Conservation (phyloP, 2,797 vertebrate species). For the Syngnathus rostellatus region DNA sequence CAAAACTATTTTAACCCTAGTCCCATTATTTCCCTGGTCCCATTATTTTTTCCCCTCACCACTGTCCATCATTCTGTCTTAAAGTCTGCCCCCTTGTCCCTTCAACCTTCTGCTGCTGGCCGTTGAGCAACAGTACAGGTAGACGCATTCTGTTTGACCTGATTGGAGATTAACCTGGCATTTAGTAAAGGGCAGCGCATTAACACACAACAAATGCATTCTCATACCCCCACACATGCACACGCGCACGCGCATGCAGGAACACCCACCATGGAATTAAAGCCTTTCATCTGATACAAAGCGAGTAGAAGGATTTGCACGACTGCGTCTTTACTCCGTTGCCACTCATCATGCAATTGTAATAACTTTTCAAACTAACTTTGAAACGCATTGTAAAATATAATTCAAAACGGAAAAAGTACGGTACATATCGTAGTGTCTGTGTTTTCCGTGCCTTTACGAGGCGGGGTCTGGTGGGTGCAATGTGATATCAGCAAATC, state of each 20-base stretch:
- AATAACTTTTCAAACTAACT: no score
- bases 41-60: no score
- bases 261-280: not conserved
- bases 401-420: no score
- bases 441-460: not conserved
- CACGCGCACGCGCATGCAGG: not conserved
- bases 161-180: constrained; percentile 4
- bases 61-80: not conserved
- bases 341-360: not conserved
- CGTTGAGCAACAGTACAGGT: not conserved
- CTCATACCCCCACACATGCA: not conserved
- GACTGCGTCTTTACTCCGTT: not conserved
- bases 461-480: not conserved
- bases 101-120: not conserved
- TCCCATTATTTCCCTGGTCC: no score
- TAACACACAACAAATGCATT: not conserved
- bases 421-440: no score
- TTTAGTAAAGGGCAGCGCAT: constrained; percentile 5
- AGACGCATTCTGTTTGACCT: not conserved
- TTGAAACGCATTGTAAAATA: no score
- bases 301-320: not conserved
- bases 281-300: not conserved
- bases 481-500: no score
- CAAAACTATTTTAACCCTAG: no score
- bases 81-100: not conserved